These are phyloP conservation scores for Crenuchus spilurus DNA, from an alignment of 2,797 vertebrate genomes.

Conservation along the genomic window DNA sequence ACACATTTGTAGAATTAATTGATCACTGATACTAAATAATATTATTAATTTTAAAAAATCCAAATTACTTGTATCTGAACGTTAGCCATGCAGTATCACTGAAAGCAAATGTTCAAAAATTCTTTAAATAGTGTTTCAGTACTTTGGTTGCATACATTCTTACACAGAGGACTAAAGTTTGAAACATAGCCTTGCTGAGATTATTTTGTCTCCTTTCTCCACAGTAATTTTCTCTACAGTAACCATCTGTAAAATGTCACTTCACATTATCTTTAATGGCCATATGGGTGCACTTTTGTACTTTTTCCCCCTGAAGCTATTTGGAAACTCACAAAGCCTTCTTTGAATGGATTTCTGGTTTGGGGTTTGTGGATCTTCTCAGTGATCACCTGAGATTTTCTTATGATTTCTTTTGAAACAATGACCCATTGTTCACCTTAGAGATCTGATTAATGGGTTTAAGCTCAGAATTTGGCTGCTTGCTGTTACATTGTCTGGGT, in stretches of 20 bases:
- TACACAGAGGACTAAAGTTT: not conserved
- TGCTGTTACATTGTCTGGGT: too few relatives aligned
- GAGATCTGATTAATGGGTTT: slow-evolving; percentile 5
- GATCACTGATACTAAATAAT: too few relatives aligned
- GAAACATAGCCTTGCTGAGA: not conserved
- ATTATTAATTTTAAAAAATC: too few relatives aligned
- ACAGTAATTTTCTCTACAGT: slow-evolving; percentile 1
- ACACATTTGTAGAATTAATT: too few relatives aligned
- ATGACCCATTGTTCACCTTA: slow-evolving; percentile 48
- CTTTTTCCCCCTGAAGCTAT: not conserved
- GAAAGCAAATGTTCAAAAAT: too few relatives aligned
- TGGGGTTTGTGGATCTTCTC: slow-evolving; percentile 8
- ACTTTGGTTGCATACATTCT: not conserved
- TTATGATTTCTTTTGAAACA: slow-evolving; percentile 48
- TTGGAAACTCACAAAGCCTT: slow-evolving; percentile 17
- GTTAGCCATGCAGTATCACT: too few relatives aligned
- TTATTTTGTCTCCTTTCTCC: not conserved
- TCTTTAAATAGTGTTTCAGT: not conserved
- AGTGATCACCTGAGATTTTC: slow-evolving; percentile 21
- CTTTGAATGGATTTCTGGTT: slow-evolving; percentile 4
- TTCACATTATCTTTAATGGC: not conserved
- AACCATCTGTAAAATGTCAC: not conserved
- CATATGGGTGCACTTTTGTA: not conserved
- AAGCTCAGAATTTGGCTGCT: too few relatives aligned
- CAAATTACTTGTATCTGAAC: too few relatives aligned